Conservation (phyloP, 2,797 vertebrate species). For the Arctocebus calabarensis region DNA sequence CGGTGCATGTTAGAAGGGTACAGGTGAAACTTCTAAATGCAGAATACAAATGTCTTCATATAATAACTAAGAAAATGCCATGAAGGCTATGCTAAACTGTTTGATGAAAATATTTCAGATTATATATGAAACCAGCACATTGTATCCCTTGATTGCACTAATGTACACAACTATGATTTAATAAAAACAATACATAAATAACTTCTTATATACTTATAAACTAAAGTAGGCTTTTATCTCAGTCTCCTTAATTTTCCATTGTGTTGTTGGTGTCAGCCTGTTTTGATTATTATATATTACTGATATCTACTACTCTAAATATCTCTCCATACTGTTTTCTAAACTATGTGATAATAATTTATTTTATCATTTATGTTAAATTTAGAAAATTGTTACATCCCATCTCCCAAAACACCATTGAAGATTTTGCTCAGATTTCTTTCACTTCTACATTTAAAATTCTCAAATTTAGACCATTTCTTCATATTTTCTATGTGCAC, state of each 20-base stretch:
- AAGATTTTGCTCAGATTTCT: neutral
- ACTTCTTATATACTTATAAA: neutral
- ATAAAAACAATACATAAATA: too few relatives aligned
- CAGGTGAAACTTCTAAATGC: too few relatives aligned
- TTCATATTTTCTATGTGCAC: neutral
- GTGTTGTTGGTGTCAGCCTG: fast-evolving
- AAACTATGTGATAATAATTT: neutral
- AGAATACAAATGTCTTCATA: too few relatives aligned
- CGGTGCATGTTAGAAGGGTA: too few relatives aligned
- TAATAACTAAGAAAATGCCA: too few relatives aligned
- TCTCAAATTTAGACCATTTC: neutral
- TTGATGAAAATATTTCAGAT: too few relatives aligned
- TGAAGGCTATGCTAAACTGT: too few relatives aligned
- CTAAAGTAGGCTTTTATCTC: neutral
- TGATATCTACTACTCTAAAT: neutral
- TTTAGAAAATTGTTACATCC: neutral
- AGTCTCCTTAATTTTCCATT: neutral
- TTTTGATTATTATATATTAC: neutral
- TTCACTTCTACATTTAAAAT: neutral
- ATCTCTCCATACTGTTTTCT: neutral
- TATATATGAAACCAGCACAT: too few relatives aligned
- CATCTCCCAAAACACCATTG: neutral
- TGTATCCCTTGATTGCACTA: too few relatives aligned
- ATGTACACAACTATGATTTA: too few relatives aligned
- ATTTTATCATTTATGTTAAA: neutral